A percentile compares a stretch with the other conserved stretches of the same genome.
Evolutionary conservation across 2,888 invertebrate genomes (phyloP).

Genomic region (Octodonta nipae): DNA sequence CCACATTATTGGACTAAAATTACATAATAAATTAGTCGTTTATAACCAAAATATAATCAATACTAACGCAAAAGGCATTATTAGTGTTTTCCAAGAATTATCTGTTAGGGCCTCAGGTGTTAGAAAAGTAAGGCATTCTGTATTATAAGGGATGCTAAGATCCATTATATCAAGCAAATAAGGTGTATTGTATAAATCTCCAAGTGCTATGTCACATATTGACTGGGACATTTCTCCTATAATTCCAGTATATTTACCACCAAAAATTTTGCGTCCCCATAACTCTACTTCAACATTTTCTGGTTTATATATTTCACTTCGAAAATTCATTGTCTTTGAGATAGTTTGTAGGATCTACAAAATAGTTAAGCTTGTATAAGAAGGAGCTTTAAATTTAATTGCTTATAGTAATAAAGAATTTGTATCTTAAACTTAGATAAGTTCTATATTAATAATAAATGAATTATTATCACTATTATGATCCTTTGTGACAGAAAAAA

Average conservation of each 20-base stretch:
- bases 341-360: slow-evolving; percentile 53
- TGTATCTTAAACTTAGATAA: too few species aligned
- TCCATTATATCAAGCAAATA: slow-evolving; percentile 57
- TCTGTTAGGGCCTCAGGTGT: slow-evolving; percentile 69
- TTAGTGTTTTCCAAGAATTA: slow-evolving; percentile 72
- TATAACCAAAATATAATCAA: slow-evolving; percentile 3
- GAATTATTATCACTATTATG: too few species aligned
- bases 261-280: slow-evolving; percentile 53
- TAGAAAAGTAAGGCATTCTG: slow-evolving; percentile 70
- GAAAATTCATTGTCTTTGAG: slow-evolving; percentile 57
- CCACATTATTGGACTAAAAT: slow-evolving; percentile 59
- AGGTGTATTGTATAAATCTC: slow-evolving; percentile 63
- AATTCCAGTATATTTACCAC: slow-evolving; percentile 57
- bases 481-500: too few species aligned
- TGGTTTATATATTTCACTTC: slow-evolving; percentile 52
- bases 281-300: slow-evolving; percentile 44
- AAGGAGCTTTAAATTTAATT: too few species aligned
- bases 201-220: slow-evolving; percentile 58
- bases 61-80: slow-evolving; percentile 61
- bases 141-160: slow-evolving; percentile 63
- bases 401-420: too few species aligned
- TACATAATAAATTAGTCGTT: slow-evolving; percentile 3
- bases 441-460: too few species aligned
- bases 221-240: slow-evolving; percentile 59
- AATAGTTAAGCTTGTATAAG: too few species aligned